Evolutionary conservation across 2,113 vertebrate genomes (phyloP), one percentile per base, ranked within the genome.

Genomic region (Brachyhypopomus gauderio): DNA sequence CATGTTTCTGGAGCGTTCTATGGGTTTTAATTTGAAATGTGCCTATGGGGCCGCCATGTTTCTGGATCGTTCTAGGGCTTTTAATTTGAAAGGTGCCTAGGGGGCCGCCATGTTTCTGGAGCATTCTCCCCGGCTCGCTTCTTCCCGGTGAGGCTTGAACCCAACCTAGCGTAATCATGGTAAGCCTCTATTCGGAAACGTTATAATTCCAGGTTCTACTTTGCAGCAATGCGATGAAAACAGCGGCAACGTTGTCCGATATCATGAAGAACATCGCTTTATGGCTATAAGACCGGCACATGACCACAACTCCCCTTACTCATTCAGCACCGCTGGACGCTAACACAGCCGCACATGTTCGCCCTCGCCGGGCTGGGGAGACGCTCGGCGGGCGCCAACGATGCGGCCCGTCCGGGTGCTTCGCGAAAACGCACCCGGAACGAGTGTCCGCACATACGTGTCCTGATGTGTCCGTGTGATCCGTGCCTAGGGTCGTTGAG

Each of bases 121-220:
- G 45, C 12, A 14, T 52, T 52, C 45, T 52, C 12, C 66, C 19
- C 34, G 5, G 19, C 66, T 20, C 0, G 45, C 2, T 52, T 11
- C n/a, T 34, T 34, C 12, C 48, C 12, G 80, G 85, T 79, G n/a
- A 71, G 19, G 74, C 82, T 82, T 73, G 85, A 63, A 8, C 56
- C 58, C 64, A 73, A 87, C 58, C 38, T 66, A 19, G 59, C 85
- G 78, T 75, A 89, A 89, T 88, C 89, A 94, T 94, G 93, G 93
- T 94, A 83, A 89, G 92, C 66, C 2, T 75, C 17, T 38, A 45
- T 74, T 41, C 8, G 19, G 69, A 20, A 25, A 5, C 20, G 12
- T 56, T 72, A 19, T 3, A 23, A 30, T 66, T 25, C 25, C 5
- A 45, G 2, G n/a, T 25, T 20, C 62, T 0, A n/a, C 63, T 22